These are phyloP conservation scores for Elgaria multicarinata DNA, from an alignment of 2,113 vertebrate genomes.

Conservation along the genomic window DNA sequence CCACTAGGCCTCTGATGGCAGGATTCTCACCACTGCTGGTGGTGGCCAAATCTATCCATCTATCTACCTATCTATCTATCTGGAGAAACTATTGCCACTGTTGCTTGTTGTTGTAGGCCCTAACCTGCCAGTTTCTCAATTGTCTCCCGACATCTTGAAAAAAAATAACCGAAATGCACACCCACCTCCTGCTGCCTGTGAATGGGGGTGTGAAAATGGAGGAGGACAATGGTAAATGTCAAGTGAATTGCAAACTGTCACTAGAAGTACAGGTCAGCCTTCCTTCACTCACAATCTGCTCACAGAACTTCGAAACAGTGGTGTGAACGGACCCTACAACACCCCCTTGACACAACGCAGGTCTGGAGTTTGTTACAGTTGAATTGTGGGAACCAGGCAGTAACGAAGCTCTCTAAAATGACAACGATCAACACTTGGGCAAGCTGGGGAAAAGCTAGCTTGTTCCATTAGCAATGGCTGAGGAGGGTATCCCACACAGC, in stretches of 20 bases:
- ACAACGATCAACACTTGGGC: neutral
- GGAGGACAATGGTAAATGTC: neutral
- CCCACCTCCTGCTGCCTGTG: neutral
- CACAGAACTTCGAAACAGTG: neutral
- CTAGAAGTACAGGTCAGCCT: too few relatives aligned
- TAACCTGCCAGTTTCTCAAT: neutral
- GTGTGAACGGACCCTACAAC: neutral
- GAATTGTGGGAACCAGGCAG: neutral
- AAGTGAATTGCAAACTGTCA: neutral
- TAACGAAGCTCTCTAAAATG: neutral
- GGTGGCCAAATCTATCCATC: too few relatives aligned
- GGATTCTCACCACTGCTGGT: neutral
- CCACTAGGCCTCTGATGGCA: neutral
- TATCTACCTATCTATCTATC: too few relatives aligned
- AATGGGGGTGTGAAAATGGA: neutral
- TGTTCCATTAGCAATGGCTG: neutral
- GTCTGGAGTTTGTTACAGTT: neutral
- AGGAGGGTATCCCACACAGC: neutral
- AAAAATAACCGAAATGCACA: too few relatives aligned
- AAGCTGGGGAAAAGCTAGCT: neutral
- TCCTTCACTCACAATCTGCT: too few relatives aligned
- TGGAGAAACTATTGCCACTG: neutral
- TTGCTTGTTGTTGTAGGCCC: neutral
- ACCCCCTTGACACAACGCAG: too few relatives aligned
- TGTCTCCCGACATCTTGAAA: neutral